Base-by-base conservation (phyloP, 2,797 vertebrate genomes). In the Peromyscus aztecus region DNA sequence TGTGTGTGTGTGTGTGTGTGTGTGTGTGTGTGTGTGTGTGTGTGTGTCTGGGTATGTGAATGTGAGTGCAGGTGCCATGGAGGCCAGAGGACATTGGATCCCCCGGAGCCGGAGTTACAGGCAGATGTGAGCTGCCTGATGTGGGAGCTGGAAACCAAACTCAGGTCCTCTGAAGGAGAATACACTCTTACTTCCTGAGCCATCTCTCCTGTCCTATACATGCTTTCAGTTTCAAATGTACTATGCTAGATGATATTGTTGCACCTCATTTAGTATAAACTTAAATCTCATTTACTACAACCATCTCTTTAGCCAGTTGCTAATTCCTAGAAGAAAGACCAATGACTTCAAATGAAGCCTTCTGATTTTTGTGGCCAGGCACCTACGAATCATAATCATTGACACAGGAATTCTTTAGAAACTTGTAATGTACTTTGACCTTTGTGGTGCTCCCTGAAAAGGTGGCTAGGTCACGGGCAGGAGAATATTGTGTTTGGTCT, bases 271-370 rank as follows among this genome's bases (percentile, higher is more conserved):
- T 85, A 78, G 71, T 85, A 40, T 55, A 90, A 71, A 80, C 90
- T 90, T 93, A 85, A 78, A 59, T 93, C 89, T 94, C 52, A 91
- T 40, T 49, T 12, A 37, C 55, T 90, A 24, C 40, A 81, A 16
- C 57, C 46, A 55, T 94, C 37, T 92, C 90, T 95, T 93, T 82
- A 93, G 80, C 85, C 21, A 40, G 34, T 88, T 37, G 67, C 43
- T 94, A 4, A 90, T 95, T 96, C 43, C 71, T 87, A 85, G 75
- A 96, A 75, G 76, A 71, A 94, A 82, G 78, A 63, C 43, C 57
- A 91, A 46, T 93, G 73, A 63, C 93, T 97, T 93, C 37, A 61
- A 76, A 77, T 16, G 75, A 86, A 91, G 12, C 49, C 34, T 92
- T 94, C 91, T 88, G 71, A 93, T 55, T 90, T 76, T 63, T 71